Evolutionary conservation across 2,797 vertebrate genomes (phyloP).

Genomic region (Anniella stebbinsi): DNA sequence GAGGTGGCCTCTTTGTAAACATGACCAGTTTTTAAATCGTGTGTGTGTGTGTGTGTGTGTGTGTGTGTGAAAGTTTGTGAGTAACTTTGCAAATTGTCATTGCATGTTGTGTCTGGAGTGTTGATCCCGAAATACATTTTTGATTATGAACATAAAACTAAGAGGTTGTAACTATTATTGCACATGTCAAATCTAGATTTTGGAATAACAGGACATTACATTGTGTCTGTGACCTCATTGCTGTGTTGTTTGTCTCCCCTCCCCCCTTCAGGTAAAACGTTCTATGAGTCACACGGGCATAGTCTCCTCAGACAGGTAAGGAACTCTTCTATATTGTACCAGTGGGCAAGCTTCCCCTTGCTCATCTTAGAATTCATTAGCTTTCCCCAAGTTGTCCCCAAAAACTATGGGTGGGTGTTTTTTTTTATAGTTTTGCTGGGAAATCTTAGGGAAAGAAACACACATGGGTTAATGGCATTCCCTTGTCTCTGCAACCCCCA

Average conservation of each 20-base stretch:
- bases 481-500: background rate
- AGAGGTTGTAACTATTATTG: background rate
- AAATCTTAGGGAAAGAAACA: background rate
- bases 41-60: too few relatives aligned
- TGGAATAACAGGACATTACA: too few relatives aligned
- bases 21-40: too few relatives aligned
- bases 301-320: constrained; percentile 50
- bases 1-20: background rate
- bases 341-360: too few relatives aligned
- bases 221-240: background rate
- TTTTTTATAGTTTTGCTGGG: background rate
- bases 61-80: background rate
- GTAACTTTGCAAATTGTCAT: background rate
- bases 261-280: constrained; percentile 38
- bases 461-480: background rate
- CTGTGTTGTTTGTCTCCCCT: background rate
- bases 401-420: too few relatives aligned
- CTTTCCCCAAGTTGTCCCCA: background rate
- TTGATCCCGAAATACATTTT: background rate
- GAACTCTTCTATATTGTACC: background rate
- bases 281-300: constrained; percentile 52
- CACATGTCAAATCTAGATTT: background rate
- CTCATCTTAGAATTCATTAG: background rate
- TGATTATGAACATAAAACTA: background rate
- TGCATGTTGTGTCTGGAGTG: too few relatives aligned